Base-by-base conservation (phyloP, 2,797 vertebrate species). In the Pseudopleuronectes americanus region DNA sequence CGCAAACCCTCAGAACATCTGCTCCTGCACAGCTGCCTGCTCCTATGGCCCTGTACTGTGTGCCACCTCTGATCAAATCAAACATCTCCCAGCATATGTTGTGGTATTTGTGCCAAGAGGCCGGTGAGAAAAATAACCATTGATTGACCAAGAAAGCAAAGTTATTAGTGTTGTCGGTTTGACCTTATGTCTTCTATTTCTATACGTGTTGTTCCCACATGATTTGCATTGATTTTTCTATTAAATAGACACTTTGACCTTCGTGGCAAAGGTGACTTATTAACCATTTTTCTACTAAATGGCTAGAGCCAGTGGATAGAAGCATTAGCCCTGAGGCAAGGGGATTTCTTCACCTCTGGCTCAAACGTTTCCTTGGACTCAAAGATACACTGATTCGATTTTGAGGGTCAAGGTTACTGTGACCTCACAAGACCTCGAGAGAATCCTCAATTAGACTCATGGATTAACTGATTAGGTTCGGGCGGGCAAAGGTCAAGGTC, bases 1-100 rank as follows among this genome's bases (percentile, higher is more conserved):
- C 66, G 64, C 45, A 67, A 47, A n/a, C n/a, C 33, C 45, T n/a
- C 47, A 41, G 71, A 84, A 56, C 87, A 90, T 86, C 88, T 87
- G 86, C 64, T 74, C 55, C 47, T 65, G 52, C 74, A 63, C 81
- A 84, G 72, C 80, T 83, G 76, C 67, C 57, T 71, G 59, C 73
- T 67, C 65, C 51, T 57, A 51, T 43, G 38, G 19, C 22, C 0
- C 14, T 16, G 31, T 1, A 3, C 5, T 49, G 9, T 53, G 10
- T 31, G 43, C 51, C 38, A 45, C 56, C 54, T 49, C 48, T 67
- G 68, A 64, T 76, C 21, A 70, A 77, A 55, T 65, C 22, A 54
- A 76, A 64, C 71, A 52, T 26, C 60, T 56, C 21, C 38, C 2
- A 59, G 31, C 79, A 48, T 75, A 64, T 72, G 80, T 16, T 64